phyloP scores from a whole-genome alignment of 1,140 invertebrate genomes.

The Meteorus sp. region DNA sequence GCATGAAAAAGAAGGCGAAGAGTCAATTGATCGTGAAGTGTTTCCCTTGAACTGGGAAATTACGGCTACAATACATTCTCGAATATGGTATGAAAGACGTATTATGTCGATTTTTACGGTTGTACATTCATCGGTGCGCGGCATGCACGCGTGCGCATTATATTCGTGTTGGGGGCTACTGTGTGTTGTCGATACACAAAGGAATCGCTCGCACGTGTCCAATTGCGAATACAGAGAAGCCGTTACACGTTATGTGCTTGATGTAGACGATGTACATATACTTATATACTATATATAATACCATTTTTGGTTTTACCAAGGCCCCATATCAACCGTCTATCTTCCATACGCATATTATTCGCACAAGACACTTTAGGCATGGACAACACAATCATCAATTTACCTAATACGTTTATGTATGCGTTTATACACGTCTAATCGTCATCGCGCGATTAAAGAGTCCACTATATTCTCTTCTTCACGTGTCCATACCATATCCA shows the following conservation, averaged over 20 bases:
- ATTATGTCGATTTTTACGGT: background rate
- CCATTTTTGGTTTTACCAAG: slow-evolving; percentile 22
- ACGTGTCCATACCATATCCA: background rate
- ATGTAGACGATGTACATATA: slow-evolving; percentile 15
- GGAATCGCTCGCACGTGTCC: slow-evolving; percentile 26
- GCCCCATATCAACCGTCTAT: background rate
- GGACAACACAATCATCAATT: background rate
- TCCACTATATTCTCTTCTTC: background rate
- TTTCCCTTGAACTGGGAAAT: slow-evolving; percentile 1
- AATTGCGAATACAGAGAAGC: slow-evolving; percentile 10
- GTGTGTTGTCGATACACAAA: slow-evolving; percentile 15
- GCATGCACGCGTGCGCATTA: too few relatives aligned
- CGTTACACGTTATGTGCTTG: background rate
- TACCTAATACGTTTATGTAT: background rate
- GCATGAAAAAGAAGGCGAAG: too few relatives aligned
- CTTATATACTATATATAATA: slow-evolving; percentile 22
- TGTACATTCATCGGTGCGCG: background rate
- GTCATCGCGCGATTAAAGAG: background rate
- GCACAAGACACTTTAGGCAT: background rate
- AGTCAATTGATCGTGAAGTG: background rate
- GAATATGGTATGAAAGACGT: background rate
- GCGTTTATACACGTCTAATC: background rate
- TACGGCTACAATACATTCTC: background rate
- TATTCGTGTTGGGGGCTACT: too few relatives aligned
- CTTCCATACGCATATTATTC: slow-evolving; percentile 13